Evolutionary conservation across 1,140 invertebrate species (phyloP).

Genomic region (Micrasema longulum): DNA sequence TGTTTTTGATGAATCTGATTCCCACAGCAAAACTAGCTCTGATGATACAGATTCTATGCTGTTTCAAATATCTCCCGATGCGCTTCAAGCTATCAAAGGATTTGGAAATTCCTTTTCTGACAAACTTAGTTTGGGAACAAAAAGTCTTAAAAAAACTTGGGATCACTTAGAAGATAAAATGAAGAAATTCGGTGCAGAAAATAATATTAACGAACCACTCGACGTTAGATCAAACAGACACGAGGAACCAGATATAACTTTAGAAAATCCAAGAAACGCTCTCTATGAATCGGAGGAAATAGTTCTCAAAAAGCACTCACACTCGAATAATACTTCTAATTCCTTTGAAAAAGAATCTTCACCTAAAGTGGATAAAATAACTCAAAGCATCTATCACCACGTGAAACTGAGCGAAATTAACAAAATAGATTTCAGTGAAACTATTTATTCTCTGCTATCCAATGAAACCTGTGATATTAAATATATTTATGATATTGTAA

Average conservation of each 20-base stretch:
- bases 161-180: slow-evolving; percentile 55
- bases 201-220: slow-evolving; percentile 47
- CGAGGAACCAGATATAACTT: slow-evolving; percentile 35
- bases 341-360: slow-evolving; percentile 51
- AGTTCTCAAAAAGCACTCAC: slow-evolving; percentile 58
- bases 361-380: slow-evolving; percentile 39
- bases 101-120: slow-evolving; percentile 64
- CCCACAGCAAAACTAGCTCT: slow-evolving; percentile 52
- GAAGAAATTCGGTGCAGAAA: slow-evolving; percentile 50
- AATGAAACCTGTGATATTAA: slow-evolving; percentile 64
- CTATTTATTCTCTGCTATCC: slow-evolving; percentile 61
- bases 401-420: slow-evolving; percentile 47
- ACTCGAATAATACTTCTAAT: slow-evolving; percentile 56
- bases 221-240: slow-evolving; percentile 37
- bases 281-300: slow-evolving; percentile 22
- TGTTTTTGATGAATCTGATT: slow-evolving; percentile 44
- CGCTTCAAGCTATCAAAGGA: slow-evolving; percentile 67
- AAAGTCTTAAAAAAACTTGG: slow-evolving; percentile 67
- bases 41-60: slow-evolving; percentile 59
- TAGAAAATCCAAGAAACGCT: slow-evolving; percentile 36
- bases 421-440: slow-evolving; percentile 43
- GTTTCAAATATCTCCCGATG: slow-evolving; percentile 60
- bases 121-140: slow-evolving; percentile 66
- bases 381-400: slow-evolving; percentile 43
- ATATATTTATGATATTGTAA: slow-evolving; percentile 61